Percentiles rank a stretch among this genome's conserved stretches.
Conservation (phyloP, 2,797 vertebrate species). For the Acrossocheilus wenchowensis region DNA sequence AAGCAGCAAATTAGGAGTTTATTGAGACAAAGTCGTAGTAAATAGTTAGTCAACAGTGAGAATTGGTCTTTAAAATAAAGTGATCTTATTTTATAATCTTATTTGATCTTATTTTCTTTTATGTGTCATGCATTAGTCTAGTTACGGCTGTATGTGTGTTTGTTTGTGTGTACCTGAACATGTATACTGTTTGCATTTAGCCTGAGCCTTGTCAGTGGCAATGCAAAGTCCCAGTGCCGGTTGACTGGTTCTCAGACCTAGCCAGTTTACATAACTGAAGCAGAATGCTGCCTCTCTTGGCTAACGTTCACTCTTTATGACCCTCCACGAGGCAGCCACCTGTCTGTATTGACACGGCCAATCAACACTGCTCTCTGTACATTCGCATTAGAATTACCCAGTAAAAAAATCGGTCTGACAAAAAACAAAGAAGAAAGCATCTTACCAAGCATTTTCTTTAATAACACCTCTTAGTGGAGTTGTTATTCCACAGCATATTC, state of each 20-base stretch:
- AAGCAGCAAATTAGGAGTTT: no score
- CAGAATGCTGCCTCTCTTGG: slow-evolving; percentile 66
- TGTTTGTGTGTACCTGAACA: slow-evolving; percentile 59
- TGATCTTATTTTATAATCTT: neutral
- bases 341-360: slow-evolving; percentile 32
- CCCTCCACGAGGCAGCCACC: slow-evolving; percentile 51
- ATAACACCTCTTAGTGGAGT: neutral
- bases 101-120: neutral
- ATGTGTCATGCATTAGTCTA: slow-evolving; percentile 37
- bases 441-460: neutral
- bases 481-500: neutral
- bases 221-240: slow-evolving; percentile 81
- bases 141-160: slow-evolving; percentile 47
- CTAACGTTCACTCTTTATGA: slow-evolving; percentile 78
- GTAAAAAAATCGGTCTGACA: neutral
- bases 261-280: slow-evolving; percentile 87
- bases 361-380: slow-evolving; percentile 11
- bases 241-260: slow-evolving; percentile 77
- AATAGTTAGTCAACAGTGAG: neutral
- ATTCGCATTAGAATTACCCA: neutral
- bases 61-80: neutral
- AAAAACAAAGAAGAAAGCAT: neutral
- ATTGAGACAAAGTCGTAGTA: neutral
- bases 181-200: slow-evolving; percentile 75
- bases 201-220: slow-evolving; percentile 73